These are phyloP conservation scores for Nasonia longicornis DNA, from an alignment of 1,140 invertebrate species.

Conservation along the genomic window DNA sequence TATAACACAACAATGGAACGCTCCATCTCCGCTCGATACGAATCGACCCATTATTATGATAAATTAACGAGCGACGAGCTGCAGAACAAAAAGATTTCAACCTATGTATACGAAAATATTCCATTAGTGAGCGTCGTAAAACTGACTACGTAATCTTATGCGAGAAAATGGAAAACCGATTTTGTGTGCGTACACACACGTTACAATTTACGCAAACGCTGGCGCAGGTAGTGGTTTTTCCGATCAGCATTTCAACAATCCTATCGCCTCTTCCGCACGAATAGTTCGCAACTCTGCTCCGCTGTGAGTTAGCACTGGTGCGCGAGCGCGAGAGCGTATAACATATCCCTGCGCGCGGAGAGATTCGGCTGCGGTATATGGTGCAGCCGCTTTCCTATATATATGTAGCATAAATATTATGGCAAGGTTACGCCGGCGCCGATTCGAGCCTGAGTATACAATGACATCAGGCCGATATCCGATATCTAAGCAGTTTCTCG, in stretches of 20 bases:
- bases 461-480: slow-evolving; percentile 43
- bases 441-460: slow-evolving; percentile 33
- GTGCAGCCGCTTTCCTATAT: not conserved
- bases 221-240: slow-evolving; percentile 10
- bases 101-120: not conserved
- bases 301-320: slow-evolving; percentile 7
- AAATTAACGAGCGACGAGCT: no score
- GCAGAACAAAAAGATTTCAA: not conserved
- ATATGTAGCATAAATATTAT: slow-evolving; percentile 52
- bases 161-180: slow-evolving; percentile 42
- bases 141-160: not conserved
- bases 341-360: not conserved
- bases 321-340: not conserved
- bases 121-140: not conserved
- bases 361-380: slow-evolving; percentile 28
- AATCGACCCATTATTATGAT: not conserved
- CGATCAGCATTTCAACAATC: slow-evolving; percentile 48
- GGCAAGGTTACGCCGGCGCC: slow-evolving; percentile 9
- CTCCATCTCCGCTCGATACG: not conserved
- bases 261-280: slow-evolving; percentile 47
- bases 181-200: not conserved
- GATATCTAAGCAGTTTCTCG: slow-evolving; percentile 1
- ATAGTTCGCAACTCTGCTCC: slow-evolving; percentile 8
- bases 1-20: not conserved
- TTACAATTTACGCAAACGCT: slow-evolving; percentile 22